Conservation (phyloP, 1,140 invertebrate genomes). For the Drosophila subobscura region DNA sequence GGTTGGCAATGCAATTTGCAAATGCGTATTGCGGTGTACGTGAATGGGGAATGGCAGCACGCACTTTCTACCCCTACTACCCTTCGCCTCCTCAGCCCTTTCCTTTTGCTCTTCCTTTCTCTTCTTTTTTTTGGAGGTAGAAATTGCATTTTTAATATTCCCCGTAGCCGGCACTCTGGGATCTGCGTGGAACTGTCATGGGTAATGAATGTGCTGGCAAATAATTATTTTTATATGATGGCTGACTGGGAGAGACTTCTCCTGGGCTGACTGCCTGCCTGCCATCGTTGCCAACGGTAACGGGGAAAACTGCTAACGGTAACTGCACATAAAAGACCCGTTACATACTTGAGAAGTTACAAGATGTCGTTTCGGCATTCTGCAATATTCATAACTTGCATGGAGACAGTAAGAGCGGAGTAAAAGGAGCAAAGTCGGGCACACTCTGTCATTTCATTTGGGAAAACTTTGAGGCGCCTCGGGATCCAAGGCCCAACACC, state of each 20-base stretch:
- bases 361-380: slow-evolving; percentile 72
- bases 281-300: slow-evolving; percentile 66
- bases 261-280: neutral
- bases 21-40: slow-evolving; percentile 59
- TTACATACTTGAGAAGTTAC: slow-evolving; percentile 71
- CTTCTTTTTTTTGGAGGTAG: slow-evolving; percentile 33
- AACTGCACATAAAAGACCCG: slow-evolving; percentile 46
- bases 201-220: slow-evolving; percentile 75
- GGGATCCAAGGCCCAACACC: slow-evolving; percentile 16
- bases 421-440: neutral
- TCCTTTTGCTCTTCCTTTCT: neutral
- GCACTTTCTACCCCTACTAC: slow-evolving; percentile 31
- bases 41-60: slow-evolving; percentile 3
- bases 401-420: slow-evolving; percentile 1
- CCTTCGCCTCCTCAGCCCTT: neutral
- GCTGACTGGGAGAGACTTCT: slow-evolving; percentile 22
- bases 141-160: slow-evolving; percentile 80
- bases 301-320: slow-evolving; percentile 14
- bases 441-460: slow-evolving; percentile 31
- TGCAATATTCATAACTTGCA: slow-evolving; percentile 74
- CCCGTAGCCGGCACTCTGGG: slow-evolving; percentile 19
- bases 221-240: slow-evolving; percentile 78
- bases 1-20: slow-evolving; percentile 67
- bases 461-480: neutral
- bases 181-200: slow-evolving; percentile 47